Percentiles rank a stretch among this genome's conserved stretches.
Conservation (phyloP, 92 coral and sea anemone genomes). For the Parazoanthus atlanticus region DNA sequence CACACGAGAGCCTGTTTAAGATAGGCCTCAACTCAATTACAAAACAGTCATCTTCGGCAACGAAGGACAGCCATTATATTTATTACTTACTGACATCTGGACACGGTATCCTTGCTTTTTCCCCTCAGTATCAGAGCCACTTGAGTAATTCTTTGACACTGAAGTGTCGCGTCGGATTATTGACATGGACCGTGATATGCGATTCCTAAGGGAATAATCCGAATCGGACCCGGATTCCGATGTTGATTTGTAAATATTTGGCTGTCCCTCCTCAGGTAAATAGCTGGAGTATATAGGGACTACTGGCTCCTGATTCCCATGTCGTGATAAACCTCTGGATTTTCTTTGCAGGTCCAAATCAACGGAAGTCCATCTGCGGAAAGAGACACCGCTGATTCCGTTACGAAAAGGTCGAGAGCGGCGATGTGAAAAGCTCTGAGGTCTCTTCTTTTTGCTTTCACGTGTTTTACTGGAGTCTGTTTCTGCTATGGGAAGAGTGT, state of each 20-base stretch:
- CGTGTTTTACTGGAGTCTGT: neutral
- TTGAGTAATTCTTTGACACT: neutral
- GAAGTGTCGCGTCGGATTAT: neutral
- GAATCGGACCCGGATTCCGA: conserved; percentile 39
- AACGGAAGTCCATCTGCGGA: conserved; percentile 42
- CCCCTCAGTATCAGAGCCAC: neutral
- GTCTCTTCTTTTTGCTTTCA: conserved; percentile 8
- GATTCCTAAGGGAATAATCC: neutral
- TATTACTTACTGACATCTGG: neutral
- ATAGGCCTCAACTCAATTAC: no score
- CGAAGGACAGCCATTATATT: no score
- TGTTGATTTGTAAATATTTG: conserved; percentile 15
- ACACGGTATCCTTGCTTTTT: neutral
- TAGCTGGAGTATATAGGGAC: conserved; percentile 8
- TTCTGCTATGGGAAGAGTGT: conserved; percentile 15
- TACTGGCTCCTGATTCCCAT: neutral
- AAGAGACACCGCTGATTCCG: conserved; percentile 27
- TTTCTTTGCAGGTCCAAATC: conserved; percentile 30
- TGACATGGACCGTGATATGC: conserved; percentile 26
- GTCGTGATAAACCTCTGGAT: neutral
- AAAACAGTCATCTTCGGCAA: no score
- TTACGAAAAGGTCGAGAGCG: conserved; percentile 1
- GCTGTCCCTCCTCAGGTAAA: neutral
- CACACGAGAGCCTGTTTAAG: no score
- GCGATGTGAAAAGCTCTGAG: conserved; percentile 36